Percentiles rank a stretch among this genome's conserved stretches.
Conservation (phyloP, 2,797 vertebrate species). For the Coccyzus lansbergi region DNA sequence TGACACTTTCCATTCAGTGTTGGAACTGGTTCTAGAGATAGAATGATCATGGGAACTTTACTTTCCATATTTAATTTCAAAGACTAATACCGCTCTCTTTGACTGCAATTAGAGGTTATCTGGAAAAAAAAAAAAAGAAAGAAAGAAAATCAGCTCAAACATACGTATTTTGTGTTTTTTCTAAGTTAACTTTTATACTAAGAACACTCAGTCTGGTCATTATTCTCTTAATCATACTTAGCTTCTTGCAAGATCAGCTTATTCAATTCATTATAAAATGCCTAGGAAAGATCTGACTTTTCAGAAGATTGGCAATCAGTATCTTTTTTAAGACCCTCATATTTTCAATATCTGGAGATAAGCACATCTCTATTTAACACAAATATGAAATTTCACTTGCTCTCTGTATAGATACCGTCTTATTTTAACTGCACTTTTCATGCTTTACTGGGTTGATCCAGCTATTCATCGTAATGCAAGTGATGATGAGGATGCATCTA, state of each 20-base stretch:
- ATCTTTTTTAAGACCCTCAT: neutral
- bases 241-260: neutral
- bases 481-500: neutral
- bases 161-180: neutral
- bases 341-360: neutral
- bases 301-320: neutral
- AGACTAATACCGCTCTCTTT: neutral
- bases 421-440: neutral
- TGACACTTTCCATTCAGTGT: neutral
- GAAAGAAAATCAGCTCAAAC: neutral
- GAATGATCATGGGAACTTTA: rapidly evolving
- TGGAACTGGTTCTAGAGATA: neutral
- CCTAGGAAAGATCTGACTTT: neutral
- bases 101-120: neutral
- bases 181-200: neutral
- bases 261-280: neutral
- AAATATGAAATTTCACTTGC: neutral
- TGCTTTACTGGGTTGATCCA: neutral
- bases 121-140: too few relatives aligned
- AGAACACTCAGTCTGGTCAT: neutral
- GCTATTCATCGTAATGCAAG: neutral
- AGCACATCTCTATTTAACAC: neutral
- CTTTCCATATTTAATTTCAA: neutral
- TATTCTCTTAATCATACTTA: neutral
- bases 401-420: neutral